Conservation (phyloP, 2,797 vertebrate species). For the Sciurus carolinensis region DNA sequence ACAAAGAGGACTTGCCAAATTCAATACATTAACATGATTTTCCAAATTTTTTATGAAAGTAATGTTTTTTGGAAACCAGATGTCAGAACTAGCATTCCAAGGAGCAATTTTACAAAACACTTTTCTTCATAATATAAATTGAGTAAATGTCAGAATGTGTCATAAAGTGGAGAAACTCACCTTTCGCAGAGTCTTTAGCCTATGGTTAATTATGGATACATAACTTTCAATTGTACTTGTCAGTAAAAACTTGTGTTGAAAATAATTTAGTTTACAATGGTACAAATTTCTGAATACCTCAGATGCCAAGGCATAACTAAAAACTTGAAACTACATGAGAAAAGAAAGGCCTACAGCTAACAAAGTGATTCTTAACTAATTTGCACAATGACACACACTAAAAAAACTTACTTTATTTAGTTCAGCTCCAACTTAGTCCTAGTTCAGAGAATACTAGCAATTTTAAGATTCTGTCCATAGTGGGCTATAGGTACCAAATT, state of each 20-base stretch:
- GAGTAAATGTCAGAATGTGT: conserved; percentile 12
- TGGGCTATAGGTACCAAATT: conserved; percentile 21
- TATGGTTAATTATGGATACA: not conserved
- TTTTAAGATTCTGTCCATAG: not conserved
- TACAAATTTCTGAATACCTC: not conserved
- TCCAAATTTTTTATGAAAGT: not conserved
- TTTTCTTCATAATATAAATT: conserved; percentile 2
- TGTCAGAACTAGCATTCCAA: not conserved
- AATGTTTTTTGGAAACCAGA: not conserved
- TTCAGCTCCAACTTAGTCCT: not conserved
- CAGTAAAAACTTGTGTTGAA: not conserved
- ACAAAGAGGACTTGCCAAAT: not conserved
- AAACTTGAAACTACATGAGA: not conserved
- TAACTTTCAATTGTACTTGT: not conserved
- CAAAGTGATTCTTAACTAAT: not conserved
- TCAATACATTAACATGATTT: conserved; percentile 19
- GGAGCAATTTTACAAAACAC: conserved; percentile 48
- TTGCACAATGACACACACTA: not conserved
- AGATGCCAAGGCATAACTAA: not conserved
- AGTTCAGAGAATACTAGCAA: conserved; percentile 17
- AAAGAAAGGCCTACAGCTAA: not conserved
- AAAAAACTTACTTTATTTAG: not conserved
- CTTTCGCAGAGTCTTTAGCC: not conserved
- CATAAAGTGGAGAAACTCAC: not conserved
- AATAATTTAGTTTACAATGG: not conserved